Evolutionary conservation across 2,797 vertebrate genomes (phyloP).

Genomic region (Brotula barbata): DNA sequence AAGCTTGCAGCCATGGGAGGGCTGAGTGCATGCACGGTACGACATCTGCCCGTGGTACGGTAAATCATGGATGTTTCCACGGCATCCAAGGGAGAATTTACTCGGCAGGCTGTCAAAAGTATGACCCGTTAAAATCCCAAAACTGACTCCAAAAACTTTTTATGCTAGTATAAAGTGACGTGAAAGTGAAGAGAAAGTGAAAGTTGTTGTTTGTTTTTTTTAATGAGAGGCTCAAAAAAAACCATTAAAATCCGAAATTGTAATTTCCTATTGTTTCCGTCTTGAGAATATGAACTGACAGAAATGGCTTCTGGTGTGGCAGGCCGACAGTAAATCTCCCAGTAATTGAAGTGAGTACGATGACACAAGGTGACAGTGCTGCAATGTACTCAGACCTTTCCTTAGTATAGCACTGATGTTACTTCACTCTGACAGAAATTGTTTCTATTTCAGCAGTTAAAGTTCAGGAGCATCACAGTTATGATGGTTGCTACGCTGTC

Average conservation of each 20-base stretch:
- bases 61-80: conserved; percentile 65
- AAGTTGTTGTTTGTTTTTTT: conserved; percentile 17
- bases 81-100: conserved; percentile 52
- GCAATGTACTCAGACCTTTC: conserved; percentile 17
- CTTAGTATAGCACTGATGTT: conserved; percentile 9
- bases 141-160: conserved; percentile 40
- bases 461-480: background rate
- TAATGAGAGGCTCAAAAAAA: background rate
- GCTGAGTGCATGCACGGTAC: conserved; percentile 19
- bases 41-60: conserved; percentile 36
- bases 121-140: conserved; percentile 52
- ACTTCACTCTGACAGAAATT: conserved; percentile 18
- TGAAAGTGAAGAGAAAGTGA: conserved; percentile 21
- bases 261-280: conserved; percentile 10
- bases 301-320: conserved; percentile 29
- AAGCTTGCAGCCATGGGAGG: conserved; percentile 32
- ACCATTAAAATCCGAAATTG: background rate
- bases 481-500: too few species aligned
- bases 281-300: conserved; percentile 36
- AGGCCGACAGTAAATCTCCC: conserved; percentile 23
- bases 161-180: conserved; percentile 51
- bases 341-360: conserved; percentile 4
- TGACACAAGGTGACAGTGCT: conserved; percentile 20
- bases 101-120: conserved; percentile 58
- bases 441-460: conserved; percentile 15